phyloP scores from a whole-genome alignment of 2,113 vertebrate species.

The Lanius collurio region DNA sequence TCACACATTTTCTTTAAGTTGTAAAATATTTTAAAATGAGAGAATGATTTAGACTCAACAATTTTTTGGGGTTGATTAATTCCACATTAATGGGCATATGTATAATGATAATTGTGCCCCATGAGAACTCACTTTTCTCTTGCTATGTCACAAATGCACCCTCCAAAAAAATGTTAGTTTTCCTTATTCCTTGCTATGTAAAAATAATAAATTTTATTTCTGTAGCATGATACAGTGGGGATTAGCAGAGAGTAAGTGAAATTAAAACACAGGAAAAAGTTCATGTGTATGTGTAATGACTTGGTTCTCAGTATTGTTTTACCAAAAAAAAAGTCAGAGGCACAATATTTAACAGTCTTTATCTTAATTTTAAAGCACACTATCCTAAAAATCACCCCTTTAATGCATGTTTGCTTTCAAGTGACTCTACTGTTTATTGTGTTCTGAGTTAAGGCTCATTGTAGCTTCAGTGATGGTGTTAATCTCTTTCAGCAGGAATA shows the following conservation, averaged over 20 bases:
- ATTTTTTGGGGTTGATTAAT: not conserved
- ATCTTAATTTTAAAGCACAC: not conserved
- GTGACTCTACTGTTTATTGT: rapidly evolving
- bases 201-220: not conserved
- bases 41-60: not conserved
- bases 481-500: not conserved
- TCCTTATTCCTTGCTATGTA: not conserved
- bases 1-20: not conserved
- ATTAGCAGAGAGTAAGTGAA: not conserved
- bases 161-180: not conserved
- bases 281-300: not conserved
- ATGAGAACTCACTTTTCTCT: not conserved
- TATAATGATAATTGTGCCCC: not conserved
- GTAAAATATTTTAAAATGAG: not conserved
- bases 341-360: not conserved
- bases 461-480: not conserved
- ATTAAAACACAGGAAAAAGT: not conserved
- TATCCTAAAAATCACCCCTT: not conserved
- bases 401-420: not conserved
- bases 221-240: not conserved
- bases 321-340: not conserved
- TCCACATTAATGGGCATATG: not conserved
- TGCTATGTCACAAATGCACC: rapidly evolving
- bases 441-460: not conserved
- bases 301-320: not conserved